phyloP scores from a whole-genome alignment of 2,888 invertebrate genomes.

The Ernsta delagoae region DNA sequence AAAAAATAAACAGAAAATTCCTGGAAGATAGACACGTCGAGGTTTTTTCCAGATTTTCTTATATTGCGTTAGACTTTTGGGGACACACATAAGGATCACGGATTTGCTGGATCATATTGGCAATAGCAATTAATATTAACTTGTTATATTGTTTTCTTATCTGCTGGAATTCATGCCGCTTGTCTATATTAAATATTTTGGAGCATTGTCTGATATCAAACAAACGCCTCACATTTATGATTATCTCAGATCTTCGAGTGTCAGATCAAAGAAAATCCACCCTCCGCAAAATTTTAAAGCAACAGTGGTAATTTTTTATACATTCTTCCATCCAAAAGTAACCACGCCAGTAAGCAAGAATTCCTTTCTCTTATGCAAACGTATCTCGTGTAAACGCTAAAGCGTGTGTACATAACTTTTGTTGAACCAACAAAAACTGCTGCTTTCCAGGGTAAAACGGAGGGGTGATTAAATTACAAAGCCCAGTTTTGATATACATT shows the following conservation, averaged over 20 bases:
- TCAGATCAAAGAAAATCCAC: no score
- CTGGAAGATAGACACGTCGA: background rate
- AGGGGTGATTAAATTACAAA: constrained; percentile 4
- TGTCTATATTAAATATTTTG: no score
- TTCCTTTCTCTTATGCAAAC: background rate
- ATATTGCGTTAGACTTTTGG: background rate
- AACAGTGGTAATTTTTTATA: background rate
- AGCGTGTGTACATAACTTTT: constrained; percentile 5
- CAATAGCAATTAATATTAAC: no score
- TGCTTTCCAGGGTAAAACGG: background rate
- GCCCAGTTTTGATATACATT: constrained; percentile 6
- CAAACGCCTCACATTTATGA: no score
- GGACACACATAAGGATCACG: background rate
- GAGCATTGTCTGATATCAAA: no score
- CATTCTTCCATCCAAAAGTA: background rate
- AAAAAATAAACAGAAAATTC: constrained; percentile 28
- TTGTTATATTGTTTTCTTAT: no score
- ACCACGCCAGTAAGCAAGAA: background rate
- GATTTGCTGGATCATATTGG: no score
- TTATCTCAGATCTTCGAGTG: no score
- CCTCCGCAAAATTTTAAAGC: background rate
- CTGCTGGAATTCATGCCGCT: no score
- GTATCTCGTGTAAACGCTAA: background rate
- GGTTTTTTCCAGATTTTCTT: background rate
- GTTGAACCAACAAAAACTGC: constrained; percentile 8